Percentiles rank a stretch among this genome's conserved stretches.
phyloP scores from a whole-genome alignment of 2,113 vertebrate genomes.

The Meles meles region DNA sequence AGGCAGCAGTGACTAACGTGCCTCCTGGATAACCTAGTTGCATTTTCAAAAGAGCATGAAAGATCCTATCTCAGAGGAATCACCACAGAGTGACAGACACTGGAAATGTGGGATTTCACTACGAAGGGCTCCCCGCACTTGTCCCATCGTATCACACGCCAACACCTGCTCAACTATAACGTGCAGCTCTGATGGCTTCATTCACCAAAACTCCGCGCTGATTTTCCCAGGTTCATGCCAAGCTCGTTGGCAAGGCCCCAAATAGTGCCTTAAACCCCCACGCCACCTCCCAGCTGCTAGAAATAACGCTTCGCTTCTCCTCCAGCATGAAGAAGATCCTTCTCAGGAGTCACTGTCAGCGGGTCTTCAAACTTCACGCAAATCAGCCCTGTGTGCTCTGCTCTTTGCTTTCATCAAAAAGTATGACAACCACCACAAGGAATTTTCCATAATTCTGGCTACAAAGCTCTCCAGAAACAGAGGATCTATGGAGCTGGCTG shows the following conservation, averaged over 20 bases:
- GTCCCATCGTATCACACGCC: neutral
- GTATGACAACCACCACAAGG: slow-evolving; percentile 28
- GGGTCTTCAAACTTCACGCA: slow-evolving; percentile 13
- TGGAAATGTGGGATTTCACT: neutral
- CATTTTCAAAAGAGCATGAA: neutral
- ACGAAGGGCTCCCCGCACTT: neutral
- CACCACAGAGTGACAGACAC: neutral
- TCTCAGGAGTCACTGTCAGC: neutral
- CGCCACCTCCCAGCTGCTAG: neutral
- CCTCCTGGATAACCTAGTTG: neutral
- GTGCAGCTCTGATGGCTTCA: neutral
- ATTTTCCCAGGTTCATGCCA: neutral
- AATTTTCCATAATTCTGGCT: slow-evolving; percentile 66
- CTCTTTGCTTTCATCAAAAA: slow-evolving; percentile 27
- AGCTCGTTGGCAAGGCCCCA: neutral
- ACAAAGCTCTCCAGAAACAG: slow-evolving; percentile 59
- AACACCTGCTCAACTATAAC: neutral
- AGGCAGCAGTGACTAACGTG: neutral
- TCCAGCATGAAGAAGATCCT: neutral
- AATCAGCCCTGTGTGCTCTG: neutral
- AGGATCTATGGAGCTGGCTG: slow-evolving; percentile 30
- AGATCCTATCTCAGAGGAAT: neutral
- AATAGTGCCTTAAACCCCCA: neutral
- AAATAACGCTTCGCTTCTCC: neutral
- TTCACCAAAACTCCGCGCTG: neutral